These are phyloP conservation scores for Amblyornis subalaris DNA, from an alignment of 2,113 vertebrate species.

Conservation along the genomic window DNA sequence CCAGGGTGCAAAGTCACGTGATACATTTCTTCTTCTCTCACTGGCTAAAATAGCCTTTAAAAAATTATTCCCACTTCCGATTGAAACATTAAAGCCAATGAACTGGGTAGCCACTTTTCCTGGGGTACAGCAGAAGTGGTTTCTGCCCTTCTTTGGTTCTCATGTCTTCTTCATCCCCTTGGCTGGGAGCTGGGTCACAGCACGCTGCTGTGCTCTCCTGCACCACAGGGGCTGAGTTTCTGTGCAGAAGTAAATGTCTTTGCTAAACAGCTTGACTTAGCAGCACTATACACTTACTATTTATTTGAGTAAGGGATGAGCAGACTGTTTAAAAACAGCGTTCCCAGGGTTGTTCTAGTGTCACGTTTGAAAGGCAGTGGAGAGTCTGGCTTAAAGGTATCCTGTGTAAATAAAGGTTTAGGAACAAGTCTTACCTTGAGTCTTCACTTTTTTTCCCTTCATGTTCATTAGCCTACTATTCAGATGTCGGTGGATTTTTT, in stretches of 20 bases:
- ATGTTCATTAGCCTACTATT: neutral
- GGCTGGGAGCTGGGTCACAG: neutral
- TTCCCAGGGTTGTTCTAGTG: neutral
- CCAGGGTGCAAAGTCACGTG: neutral
- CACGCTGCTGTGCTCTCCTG: neutral
- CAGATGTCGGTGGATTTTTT: neutral
- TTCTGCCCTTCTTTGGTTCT: neutral
- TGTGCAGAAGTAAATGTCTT: neutral
- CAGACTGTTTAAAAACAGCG: neutral
- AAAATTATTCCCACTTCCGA: neutral
- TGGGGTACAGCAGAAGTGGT: neutral
- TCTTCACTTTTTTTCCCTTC: neutral
- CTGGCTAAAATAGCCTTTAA: neutral
- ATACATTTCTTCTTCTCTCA: neutral
- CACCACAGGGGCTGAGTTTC: neutral
- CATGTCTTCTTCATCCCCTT: neutral
- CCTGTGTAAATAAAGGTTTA: slow-evolving; percentile 35
- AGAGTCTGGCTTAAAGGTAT: slow-evolving; percentile 26
- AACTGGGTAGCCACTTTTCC: neutral
- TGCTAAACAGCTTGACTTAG: neutral
- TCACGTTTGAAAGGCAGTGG: slow-evolving; percentile 32
- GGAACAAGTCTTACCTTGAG: neutral
- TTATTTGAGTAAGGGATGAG: slow-evolving; percentile 2
- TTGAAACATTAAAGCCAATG: neutral
- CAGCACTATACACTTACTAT: neutral